Evolutionary conservation across 2,888 invertebrate genomes (phyloP), one percentile per base, ranked within the genome.

Genomic region (Gibbula magus): DNA sequence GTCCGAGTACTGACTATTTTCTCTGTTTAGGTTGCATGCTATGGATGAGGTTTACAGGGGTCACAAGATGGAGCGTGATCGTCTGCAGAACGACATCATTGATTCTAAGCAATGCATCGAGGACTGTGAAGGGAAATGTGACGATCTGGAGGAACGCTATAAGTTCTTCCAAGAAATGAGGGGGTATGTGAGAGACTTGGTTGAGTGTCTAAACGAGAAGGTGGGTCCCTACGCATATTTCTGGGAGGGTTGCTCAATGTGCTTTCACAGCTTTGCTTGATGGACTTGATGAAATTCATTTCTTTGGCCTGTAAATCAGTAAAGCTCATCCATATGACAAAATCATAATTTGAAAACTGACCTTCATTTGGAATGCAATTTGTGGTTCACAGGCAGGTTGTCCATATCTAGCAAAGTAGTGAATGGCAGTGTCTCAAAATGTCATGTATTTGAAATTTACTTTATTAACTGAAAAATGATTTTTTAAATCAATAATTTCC

Each of bases 181-280:
- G 93, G 97, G 97, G 91, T 99, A 98, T 95, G 95, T 98, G 92
- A 96, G 96, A 88, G 98, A 99, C 95, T 96, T 99, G 93, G 96
- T 99, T 93, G 99, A 99, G 94, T 99, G 99, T 94, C 95, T 99
- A 90, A 97, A 98, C 93, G 98, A 98, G 94, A 99, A 99, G 96
- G 97, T 98, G 92, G 90, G 93, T 92, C 77, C 61, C 61, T 45
- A 79, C 77, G 56, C 67, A 70, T 81, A 20, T 45, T 79, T 81
- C 53, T 39, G 81, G 66, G 61, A 39, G 79, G 79, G 56, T 45
- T 18, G 51, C 5, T 16, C 22, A 35, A 13, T 45, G 10, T 45
- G 45, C 29, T 0, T 29, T 73, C 35, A 73, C 61, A 25, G 25
- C 61, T 61, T 61, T 61, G 29, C 29, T 61, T 61, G 61, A 45